phyloP scores from a whole-genome alignment of 2,113 vertebrate genomes.

The Balaenoptera acutorostrata region DNA sequence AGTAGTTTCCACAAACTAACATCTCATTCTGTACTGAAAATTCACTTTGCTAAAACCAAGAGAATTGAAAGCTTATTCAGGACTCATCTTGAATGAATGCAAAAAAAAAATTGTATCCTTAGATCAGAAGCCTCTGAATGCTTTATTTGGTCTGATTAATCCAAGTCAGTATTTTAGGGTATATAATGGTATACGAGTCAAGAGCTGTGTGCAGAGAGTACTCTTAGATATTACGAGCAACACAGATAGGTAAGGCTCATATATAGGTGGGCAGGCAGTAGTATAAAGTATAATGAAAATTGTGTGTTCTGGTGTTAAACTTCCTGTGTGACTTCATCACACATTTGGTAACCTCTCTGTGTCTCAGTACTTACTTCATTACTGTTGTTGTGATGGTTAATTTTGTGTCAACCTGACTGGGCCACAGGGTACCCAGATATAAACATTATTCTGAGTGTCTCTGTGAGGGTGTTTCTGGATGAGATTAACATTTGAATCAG shows the following conservation, averaged over 20 bases:
- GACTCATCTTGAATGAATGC: not conserved
- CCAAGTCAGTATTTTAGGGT: not conserved
- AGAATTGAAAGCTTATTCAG: slow-evolving; percentile 31
- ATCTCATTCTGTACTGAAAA: not conserved
- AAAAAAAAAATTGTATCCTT: not conserved
- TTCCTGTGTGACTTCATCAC: not conserved
- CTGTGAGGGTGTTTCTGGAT: not conserved
- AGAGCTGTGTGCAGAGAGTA: not conserved
- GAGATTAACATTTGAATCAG: not conserved
- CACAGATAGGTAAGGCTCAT: not conserved
- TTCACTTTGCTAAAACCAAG: slow-evolving; percentile 17
- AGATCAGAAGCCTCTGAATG: not conserved
- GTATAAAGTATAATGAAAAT: not conserved
- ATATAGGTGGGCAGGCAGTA: not conserved
- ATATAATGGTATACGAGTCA: not conserved
- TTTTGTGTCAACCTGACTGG: not conserved
- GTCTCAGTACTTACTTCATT: not conserved
- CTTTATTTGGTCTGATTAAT: not conserved
- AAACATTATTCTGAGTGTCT: not conserved
- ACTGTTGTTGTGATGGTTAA: not conserved
- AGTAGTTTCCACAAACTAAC: not conserved
- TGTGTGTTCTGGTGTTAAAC: not conserved
- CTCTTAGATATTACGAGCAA: not conserved
- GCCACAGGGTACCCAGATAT: not conserved
- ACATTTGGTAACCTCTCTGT: not conserved